Base-by-base conservation (phyloP, 2,888 invertebrate genomes). In the Cynaeus angustus region DNA sequence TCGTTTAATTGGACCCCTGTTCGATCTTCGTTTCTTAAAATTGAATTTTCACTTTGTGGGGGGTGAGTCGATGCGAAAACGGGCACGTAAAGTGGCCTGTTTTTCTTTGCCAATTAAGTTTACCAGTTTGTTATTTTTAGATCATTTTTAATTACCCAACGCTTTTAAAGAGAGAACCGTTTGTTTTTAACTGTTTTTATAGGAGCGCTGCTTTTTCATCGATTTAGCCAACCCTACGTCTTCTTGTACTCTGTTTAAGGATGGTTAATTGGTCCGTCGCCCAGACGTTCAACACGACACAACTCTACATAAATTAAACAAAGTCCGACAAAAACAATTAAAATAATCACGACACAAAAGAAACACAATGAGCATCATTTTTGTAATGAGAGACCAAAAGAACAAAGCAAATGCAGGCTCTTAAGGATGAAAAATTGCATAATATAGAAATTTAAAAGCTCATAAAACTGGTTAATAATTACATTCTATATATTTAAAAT, bases 31-130 rank as follows among this genome's bases (percentile, higher is more conserved):
- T 41, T 61, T 56, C 55, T 68, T 61, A 52, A 68, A 68, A 68
- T 68, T 68, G 55, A 68, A 68, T 68, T 68, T 61, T 46, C 65
- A 55, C 65, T 43, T 43, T 26, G 12, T 9, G 13, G 59, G 45
- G 53, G 46, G 37, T 46, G 61, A 58, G 58, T n/a, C 48, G 52
- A 48, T 62, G 53, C 43, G 48, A 61, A 61, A 61, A 48, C 46
- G 46, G 55, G 55, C 28, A 43, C 37, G 67, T 66, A 70, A 76
- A 75, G 76, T 76, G 75, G 78, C 75, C 77, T 83, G 82, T 83
- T 83, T 83, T 83, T 83, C 83, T 83, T 83, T 80, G 79, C 82
- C 84, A 84, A 84, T 84, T 84, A 83, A 84, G 82, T 83, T 82
- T 78, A 81, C 80, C 80, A 81, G 81, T 82, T 83, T 84, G 84